These are phyloP conservation scores for Corythornis madagascariensis DNA, from an alignment of 2,113 vertebrate species.

Conservation along the genomic window DNA sequence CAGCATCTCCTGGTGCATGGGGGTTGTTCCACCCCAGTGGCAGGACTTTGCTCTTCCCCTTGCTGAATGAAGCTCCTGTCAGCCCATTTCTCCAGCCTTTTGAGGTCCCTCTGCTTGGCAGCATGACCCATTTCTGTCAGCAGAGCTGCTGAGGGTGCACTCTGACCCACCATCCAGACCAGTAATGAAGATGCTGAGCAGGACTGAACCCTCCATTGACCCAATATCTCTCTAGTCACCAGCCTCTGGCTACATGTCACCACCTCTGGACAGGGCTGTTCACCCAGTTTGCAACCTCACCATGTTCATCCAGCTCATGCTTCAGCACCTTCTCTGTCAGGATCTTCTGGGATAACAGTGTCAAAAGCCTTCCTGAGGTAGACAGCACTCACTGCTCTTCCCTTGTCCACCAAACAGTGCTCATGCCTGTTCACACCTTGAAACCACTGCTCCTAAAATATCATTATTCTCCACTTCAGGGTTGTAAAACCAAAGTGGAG, in stretches of 20 bases:
- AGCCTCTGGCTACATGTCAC: neutral
- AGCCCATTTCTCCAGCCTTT: neutral
- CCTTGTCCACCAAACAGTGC: neutral
- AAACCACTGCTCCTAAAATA: neutral
- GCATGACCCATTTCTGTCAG: neutral
- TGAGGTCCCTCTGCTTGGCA: neutral
- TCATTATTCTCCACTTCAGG: rapidly evolving
- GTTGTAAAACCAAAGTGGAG: neutral
- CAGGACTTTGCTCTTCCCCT: neutral
- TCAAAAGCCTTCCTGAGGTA: neutral
- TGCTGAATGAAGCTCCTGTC: neutral
- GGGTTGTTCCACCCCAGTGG: rapidly evolving
- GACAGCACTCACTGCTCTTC: neutral
- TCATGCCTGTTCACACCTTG: neutral
- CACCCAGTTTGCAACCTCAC: neutral
- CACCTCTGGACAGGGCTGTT: neutral
- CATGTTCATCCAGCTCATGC: neutral
- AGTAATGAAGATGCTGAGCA: neutral
- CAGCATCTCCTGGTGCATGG: neutral
- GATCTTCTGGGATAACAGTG: neutral
- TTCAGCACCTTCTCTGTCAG: neutral
- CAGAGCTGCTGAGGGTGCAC: rapidly evolving
- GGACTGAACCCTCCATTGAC: neutral
- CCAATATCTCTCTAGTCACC: neutral
- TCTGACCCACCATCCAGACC: neutral